Conservation (phyloP, 2,113 vertebrate genomes). For the Pterocles orientalis region DNA sequence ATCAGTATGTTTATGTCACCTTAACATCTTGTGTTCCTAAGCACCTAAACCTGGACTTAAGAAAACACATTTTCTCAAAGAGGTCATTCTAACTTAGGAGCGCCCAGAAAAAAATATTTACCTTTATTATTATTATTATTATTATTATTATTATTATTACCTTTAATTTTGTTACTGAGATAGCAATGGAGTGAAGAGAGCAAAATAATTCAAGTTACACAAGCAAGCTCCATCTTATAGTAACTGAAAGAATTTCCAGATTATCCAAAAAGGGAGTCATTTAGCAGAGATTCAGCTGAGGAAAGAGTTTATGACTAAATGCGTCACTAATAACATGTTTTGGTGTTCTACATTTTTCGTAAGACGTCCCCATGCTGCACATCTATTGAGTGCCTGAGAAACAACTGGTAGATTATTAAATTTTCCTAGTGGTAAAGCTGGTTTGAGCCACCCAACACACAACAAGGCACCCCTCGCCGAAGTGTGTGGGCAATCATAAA, state of each 20-base stretch:
- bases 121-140: background rate
- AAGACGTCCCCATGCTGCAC: rapidly evolving
- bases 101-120: background rate
- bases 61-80: background rate
- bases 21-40: background rate
- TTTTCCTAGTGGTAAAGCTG: background rate
- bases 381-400: background rate
- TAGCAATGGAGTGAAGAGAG: background rate
- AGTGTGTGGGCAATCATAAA: background rate
- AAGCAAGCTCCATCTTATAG: background rate
- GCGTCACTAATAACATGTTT: background rate
- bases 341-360: background rate
- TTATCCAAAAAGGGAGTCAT: background rate
- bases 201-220: background rate
- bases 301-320: background rate
- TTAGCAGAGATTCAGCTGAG: background rate
- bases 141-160: background rate
- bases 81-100: background rate
- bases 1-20: background rate
- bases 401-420: background rate
- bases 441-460: background rate
- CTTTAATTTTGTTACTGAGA: background rate
- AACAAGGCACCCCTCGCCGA: background rate
- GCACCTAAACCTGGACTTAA: background rate
- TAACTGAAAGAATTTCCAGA: background rate